Percentiles rank a stretch among this genome's conserved stretches.
Evolutionary conservation across 1,140 invertebrate species (phyloP).

Genomic region (Sesamia nonagrioides): DNA sequence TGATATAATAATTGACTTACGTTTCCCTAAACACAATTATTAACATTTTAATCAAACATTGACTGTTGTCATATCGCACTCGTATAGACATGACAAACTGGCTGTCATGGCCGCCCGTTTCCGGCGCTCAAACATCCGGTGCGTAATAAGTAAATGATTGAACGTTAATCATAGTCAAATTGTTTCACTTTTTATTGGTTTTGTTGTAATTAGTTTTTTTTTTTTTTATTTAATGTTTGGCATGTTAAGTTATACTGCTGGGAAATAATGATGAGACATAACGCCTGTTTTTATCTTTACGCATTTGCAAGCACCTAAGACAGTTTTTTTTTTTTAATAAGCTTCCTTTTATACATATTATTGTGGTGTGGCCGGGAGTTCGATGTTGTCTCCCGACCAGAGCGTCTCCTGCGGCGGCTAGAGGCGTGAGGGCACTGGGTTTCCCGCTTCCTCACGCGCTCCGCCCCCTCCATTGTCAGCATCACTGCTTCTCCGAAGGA

Average conservation of each 20-base stretch:
- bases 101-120: conserved; percentile 24
- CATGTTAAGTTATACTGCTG: neutral
- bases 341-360: too few relatives aligned
- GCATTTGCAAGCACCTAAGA: too few relatives aligned
- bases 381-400: too few relatives aligned
- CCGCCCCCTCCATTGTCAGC: too few relatives aligned
- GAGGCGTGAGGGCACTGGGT: too few relatives aligned
- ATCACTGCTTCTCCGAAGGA: too few relatives aligned
- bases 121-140: conserved; percentile 19
- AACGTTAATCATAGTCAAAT: conserved; percentile 15
- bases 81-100: conserved; percentile 10
- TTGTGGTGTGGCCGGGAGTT: too few relatives aligned
- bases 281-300: too few relatives aligned
- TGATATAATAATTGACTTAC: conserved; percentile 12
- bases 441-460: too few relatives aligned
- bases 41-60: conserved; percentile 35
- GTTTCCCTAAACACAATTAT: conserved; percentile 6
- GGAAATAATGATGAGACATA: neutral
- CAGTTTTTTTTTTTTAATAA: too few relatives aligned
- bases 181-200: conserved; percentile 11
- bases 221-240: neutral
- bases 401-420: too few relatives aligned
- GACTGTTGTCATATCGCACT: conserved; percentile 5
- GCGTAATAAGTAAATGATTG: conserved; percentile 25
- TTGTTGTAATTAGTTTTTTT: neutral